These are phyloP conservation scores for Myxocyprinus asiaticus DNA, from an alignment of 2,113 vertebrate genomes.

Conservation along the genomic window DNA sequence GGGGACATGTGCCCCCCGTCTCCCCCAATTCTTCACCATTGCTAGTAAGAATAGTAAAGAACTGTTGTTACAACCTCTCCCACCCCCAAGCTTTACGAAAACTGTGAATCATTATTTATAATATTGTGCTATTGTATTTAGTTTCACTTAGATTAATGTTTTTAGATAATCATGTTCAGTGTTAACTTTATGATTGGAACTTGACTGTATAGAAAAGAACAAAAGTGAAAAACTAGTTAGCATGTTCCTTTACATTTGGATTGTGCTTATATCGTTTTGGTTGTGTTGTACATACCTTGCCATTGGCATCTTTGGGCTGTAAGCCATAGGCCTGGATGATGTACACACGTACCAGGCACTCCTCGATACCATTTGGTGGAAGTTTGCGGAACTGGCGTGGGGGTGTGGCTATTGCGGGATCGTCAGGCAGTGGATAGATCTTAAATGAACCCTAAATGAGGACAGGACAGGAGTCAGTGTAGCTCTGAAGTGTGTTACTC, in stretches of 20 bases:
- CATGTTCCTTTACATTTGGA: no score
- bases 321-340: slow-evolving; percentile 84
- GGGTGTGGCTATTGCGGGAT: slow-evolving; percentile 74
- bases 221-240: neutral
- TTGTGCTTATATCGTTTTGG: no score
- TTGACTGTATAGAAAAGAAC: neutral
- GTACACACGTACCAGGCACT: slow-evolving; percentile 89
- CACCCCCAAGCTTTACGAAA: neutral
- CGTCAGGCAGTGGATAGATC: slow-evolving; percentile 89
- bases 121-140: neutral
- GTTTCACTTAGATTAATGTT: neutral
- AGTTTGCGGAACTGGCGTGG: slow-evolving; percentile 87
- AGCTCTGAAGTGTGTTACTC: neutral
- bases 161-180: no score
- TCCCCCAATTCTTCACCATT: no score
- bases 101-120: neutral
- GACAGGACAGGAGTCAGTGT: no score
- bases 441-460: slow-evolving; percentile 86
- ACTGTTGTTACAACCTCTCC: neutral
- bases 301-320: slow-evolving; percentile 94
- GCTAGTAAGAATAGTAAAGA: slow-evolving; percentile 6
- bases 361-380: slow-evolving; percentile 83
- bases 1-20: no score
- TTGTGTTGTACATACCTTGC: slow-evolving; percentile 79
- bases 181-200: neutral